Conservation (phyloP, 1,140 invertebrate species). For the Apis cerana region DNA sequence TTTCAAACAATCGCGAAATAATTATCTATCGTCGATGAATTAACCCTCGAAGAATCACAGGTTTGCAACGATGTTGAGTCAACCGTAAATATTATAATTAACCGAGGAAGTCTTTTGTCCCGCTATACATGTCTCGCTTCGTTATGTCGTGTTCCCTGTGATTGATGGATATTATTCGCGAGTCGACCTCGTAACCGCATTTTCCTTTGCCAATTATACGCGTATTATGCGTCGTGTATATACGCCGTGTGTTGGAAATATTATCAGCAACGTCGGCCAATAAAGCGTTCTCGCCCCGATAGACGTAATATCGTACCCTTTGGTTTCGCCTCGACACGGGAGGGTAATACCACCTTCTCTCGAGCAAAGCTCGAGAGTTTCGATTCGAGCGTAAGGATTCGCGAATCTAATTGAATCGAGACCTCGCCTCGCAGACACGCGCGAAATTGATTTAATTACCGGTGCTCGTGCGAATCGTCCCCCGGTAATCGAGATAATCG, state of each 20-base stretch:
- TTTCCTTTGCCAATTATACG: constrained; percentile 43
- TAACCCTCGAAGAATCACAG: no score
- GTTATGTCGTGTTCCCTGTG: constrained; percentile 6
- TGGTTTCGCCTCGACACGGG: background rate
- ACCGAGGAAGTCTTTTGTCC: background rate
- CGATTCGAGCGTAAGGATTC: constrained; percentile 52
- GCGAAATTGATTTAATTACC: constrained; percentile 51
- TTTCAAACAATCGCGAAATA: no score
- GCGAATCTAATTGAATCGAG: constrained; percentile 46
- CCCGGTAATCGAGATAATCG: background rate
- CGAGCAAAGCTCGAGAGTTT: constrained; percentile 22
- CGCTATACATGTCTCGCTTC: background rate
- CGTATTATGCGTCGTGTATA: background rate
- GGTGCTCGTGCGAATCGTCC: constrained; percentile 13
- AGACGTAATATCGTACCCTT: constrained; percentile 46
- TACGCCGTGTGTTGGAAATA: constrained; percentile 37
- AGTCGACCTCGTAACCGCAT: background rate
- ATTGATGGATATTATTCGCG: constrained; percentile 43
- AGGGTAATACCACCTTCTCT: constrained; percentile 15
- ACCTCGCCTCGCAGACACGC: constrained; percentile 11
- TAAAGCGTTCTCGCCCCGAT: constrained; percentile 18
- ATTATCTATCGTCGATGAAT: background rate
- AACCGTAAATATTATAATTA: constrained; percentile 24
- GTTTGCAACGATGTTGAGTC: background rate
- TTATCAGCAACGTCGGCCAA: constrained; percentile 30